phyloP scores from a whole-genome alignment of 2,113 vertebrate genomes.

The Myrmecophaga tridactyla region DNA sequence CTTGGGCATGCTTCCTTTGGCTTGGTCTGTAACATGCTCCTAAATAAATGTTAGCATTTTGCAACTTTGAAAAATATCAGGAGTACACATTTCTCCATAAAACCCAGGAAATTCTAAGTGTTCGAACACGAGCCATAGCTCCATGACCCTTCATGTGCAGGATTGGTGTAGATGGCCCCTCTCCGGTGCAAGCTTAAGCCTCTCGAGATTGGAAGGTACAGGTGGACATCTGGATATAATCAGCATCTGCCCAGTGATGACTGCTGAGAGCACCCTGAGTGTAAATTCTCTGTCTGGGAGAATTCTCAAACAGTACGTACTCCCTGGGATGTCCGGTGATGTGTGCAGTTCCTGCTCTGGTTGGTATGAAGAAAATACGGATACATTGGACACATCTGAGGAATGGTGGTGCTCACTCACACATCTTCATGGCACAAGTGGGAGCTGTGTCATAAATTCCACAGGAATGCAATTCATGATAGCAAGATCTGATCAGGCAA shows the following conservation, averaged over 20 bases:
- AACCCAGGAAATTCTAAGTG: conserved; percentile 7
- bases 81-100: conserved; percentile 42
- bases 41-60: conserved; percentile 52
- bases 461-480: background rate
- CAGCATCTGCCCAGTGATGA: background rate
- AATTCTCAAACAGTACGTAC: background rate
- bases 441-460: background rate
- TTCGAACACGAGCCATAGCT: background rate
- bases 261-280: background rate
- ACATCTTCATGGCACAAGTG: background rate
- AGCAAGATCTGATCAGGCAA: background rate
- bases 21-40: conserved; percentile 30
- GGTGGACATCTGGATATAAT: background rate
- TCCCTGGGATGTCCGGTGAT: no score
- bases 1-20: conserved; percentile 34
- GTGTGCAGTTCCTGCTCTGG: background rate
- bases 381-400: background rate
- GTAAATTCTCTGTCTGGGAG: background rate
- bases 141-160: background rate
- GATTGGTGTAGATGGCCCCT: background rate
- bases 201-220: background rate
- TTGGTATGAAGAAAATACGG: background rate
- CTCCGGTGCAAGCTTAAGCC: background rate
- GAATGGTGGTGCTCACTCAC: background rate
- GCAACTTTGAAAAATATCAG: conserved; percentile 51